Evolutionary conservation across 2,113 vertebrate species (phyloP).

Genomic region (Caranx melampygus): DNA sequence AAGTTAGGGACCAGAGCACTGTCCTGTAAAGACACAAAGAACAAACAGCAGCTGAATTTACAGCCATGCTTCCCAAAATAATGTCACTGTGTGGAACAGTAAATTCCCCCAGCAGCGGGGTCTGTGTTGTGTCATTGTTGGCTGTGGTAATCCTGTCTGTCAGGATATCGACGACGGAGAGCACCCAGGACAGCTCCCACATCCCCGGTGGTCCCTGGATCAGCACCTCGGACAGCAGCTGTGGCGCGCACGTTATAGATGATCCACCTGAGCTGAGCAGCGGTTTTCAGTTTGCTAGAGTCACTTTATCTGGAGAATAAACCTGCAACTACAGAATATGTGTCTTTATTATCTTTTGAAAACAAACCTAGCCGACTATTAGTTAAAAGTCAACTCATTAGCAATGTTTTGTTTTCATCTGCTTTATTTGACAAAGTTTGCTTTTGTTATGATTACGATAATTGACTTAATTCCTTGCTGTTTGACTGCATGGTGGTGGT

Average conservation of each 20-base stretch:
- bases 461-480: constrained; percentile 10
- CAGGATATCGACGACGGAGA: constrained; percentile 4
- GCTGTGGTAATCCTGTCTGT: constrained; percentile 37
- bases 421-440: background rate
- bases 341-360: background rate
- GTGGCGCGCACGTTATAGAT: constrained; percentile 1
- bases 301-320: background rate
- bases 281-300: background rate
- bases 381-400: constrained; percentile 4
- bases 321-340: background rate
- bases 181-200: constrained; percentile 15
- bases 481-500: background rate
- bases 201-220: constrained; percentile 37
- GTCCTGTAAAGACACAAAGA: constrained; percentile 20
- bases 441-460: constrained; percentile 5
- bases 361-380: background rate
- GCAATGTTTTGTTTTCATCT: constrained; percentile 7
- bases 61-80: constrained; percentile 22
- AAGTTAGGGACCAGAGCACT: background rate
- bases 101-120: constrained; percentile 5
- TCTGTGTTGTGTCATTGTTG: constrained; percentile 57
- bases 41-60: constrained; percentile 26
- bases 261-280: constrained; percentile 22
- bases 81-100: constrained; percentile 15
- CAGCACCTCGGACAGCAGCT: constrained; percentile 33